phyloP scores from a whole-genome alignment of 2,888 invertebrate genomes.

The Meloe dianella region DNA sequence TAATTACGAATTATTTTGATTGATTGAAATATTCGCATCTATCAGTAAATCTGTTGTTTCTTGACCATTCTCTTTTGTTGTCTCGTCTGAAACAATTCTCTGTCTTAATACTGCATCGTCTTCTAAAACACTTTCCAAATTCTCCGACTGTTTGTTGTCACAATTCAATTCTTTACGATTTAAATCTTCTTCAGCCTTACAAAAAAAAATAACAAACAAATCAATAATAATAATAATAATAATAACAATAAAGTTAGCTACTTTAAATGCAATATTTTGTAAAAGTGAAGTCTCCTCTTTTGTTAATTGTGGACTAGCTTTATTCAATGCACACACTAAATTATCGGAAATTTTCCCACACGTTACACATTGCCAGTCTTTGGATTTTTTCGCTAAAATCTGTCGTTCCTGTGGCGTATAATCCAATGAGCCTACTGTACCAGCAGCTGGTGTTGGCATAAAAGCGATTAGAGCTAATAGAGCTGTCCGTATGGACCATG shows the following conservation, averaged over 20 bases:
- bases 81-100: constrained; percentile 26
- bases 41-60: constrained; percentile 30
- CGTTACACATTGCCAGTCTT: constrained; percentile 67
- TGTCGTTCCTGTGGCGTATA: constrained; percentile 85
- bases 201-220: constrained; percentile 5
- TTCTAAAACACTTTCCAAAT: constrained; percentile 37
- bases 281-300: constrained; percentile 64
- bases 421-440: constrained; percentile 90
- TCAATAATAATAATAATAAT: neutral
- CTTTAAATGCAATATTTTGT: constrained; percentile 64
- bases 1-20: constrained; percentile 54
- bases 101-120: constrained; percentile 36
- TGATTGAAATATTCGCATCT: constrained; percentile 46
- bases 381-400: constrained; percentile 76
- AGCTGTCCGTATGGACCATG: constrained; percentile 95
- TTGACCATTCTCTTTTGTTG: constrained; percentile 28
- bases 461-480: constrained; percentile 91
- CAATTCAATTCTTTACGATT: constrained; percentile 41
- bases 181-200: constrained; percentile 57
- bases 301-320: constrained; percentile 54
- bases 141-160: constrained; percentile 49
- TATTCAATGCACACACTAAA: constrained; percentile 57
- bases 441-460: constrained; percentile 89
- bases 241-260: constrained; percentile 38
- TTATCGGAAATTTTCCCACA: constrained; percentile 68